Evolutionary conservation across 2,113 vertebrate genomes (phyloP), one percentile per base, ranked within the genome.

Genomic region (Tupaia chinensis): DNA sequence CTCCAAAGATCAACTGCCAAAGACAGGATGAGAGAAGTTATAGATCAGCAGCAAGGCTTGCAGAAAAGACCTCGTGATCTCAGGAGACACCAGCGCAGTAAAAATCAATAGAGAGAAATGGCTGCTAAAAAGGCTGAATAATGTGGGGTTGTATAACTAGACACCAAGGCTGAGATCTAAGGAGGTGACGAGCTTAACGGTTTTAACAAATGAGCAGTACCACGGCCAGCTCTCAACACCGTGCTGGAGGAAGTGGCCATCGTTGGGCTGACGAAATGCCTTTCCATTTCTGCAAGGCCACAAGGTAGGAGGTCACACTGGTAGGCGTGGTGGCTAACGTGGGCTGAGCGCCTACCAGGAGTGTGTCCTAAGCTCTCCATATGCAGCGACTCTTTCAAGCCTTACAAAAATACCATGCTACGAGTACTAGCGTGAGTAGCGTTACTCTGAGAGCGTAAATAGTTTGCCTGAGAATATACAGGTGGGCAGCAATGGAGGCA

Each of bases 1-100:
- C 73, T 90, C 82, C 70, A 74, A 95, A 92, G n/a, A 91, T 94
- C 84, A 94, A 81, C 87, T 77, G 74, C 76, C 82, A 84, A 79
- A 66, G 76, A 77, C 60, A 89, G 29, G 77, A 79, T 72, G 60
- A 97, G 88, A 93, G 74, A 82, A 66, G 69, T 92, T 74, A 92
- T 9, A 83, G 94, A 91, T 79, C 34, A 17, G 74, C 14, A 32
- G 53, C 13, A 8, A 80, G 44, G 22, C 29, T 32, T 29, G 44
- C 66, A 54, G 68, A 63, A 90, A 93, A 90, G 85, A 92, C 60
- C 84, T 34, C 1, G 5, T 34, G 68, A 90, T 93, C 74, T 70
- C 70, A n/a, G 3, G 61, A 95, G 93, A 65, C 82, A 78, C 72
- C 70, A 65, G 65, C 66, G 82, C 58, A n/a, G 74, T 27, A 27